Evolutionary conservation across 2,113 vertebrate genomes (phyloP).

Genomic region (Rhagologus leucostigma): DNA sequence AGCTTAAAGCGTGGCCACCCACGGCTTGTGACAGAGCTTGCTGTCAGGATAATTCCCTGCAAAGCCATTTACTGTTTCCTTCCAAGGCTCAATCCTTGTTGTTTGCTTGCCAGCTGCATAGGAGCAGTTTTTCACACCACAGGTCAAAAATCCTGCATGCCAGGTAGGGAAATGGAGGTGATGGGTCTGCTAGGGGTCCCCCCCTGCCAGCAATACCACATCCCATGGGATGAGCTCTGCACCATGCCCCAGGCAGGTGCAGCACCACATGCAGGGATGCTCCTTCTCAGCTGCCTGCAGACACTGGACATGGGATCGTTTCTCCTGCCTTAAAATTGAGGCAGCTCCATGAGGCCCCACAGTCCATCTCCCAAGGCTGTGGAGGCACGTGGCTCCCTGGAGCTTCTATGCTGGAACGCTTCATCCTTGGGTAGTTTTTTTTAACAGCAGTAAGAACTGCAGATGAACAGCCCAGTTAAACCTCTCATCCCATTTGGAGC

Average conservation of each 20-base stretch:
- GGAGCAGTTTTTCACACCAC: background rate
- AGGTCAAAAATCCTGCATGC: background rate
- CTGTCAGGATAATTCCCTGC: background rate
- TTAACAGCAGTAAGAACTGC: background rate
- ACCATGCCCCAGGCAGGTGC: background rate
- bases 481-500: background rate
- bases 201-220: background rate
- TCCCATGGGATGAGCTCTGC: background rate
- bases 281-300: background rate
- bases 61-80: background rate
- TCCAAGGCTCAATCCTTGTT: background rate
- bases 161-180: background rate
- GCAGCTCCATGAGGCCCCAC: background rate
- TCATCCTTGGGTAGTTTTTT: too few species aligned
- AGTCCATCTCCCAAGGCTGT: background rate
- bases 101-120: background rate
- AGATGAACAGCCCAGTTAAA: background rate
- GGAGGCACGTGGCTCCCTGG: background rate
- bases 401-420: accelerated
- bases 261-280: background rate
- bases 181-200: background rate
- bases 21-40: background rate
- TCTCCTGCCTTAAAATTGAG: background rate
- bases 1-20: background rate
- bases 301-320: background rate